Evolutionary conservation across 2,113 vertebrate species (phyloP), one percentile per base, ranked within the genome.

Genomic region (Clinocottus analis): DNA sequence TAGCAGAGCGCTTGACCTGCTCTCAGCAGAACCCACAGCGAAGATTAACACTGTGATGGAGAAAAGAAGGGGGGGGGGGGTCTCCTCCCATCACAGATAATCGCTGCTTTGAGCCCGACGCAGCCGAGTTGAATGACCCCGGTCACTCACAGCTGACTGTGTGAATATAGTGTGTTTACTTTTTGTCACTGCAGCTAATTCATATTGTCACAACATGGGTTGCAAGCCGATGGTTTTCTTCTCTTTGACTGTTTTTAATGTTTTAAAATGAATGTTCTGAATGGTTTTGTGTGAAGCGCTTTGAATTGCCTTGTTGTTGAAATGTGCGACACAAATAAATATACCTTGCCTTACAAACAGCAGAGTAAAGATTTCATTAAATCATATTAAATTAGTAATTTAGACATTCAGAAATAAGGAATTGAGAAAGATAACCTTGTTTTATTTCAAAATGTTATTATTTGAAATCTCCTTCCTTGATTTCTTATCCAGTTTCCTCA

Each of bases 1-100:
- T 14, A 21, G 21, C 12, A 49, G 81, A 77, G 62, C 70, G 60
- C 41, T 61, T 69, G 82, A 66, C 63, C 67, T 58, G 62, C 75
- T 66, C 73, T 84, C 39, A 70, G 61, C 29, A 74, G 23, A 61
- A 43, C 64, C 60, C 55, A 47, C 0, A 56, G 71, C 58, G 59
- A 53, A 83, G 75, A 81, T 82, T 39, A 81, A 55, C 77, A 66
- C 56, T 27, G 76, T 6, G 43, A 76, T 67, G 67, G n/a, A 64
- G 53, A 69, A 35, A 65, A 14, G n/a, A n/a, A 66, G 31, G 27
- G 35, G 8, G 2, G 7, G 39, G 39, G 39, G 66, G 56, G 19
- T 7, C 47, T 49, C 55, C 62, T 75, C 61, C 69, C 37, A 53
- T 66, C 67, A 69, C 58, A 68, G 79, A 68, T 85, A 72, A 85